Evolutionary conservation across 2,888 invertebrate species (phyloP).

Genomic region (Pardosa pseudoannulata): DNA sequence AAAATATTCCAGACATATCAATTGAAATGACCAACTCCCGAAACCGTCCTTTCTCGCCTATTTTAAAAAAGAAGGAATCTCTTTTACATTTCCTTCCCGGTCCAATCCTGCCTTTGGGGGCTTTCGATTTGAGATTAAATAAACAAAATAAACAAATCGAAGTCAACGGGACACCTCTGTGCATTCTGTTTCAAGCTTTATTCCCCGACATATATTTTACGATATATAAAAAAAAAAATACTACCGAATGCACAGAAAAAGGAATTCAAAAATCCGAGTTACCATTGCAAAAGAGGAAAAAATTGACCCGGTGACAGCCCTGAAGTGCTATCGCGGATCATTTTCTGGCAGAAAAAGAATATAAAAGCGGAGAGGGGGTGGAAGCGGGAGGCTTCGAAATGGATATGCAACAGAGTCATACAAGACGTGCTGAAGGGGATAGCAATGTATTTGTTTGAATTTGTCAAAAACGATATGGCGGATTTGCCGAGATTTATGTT

Average conservation of each 20-base stretch:
- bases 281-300: slow-evolving; percentile 57
- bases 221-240: slow-evolving; percentile 2
- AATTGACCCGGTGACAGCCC: slow-evolving; percentile 54
- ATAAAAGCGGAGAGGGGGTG: slow-evolving; percentile 3
- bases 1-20: too few species aligned
- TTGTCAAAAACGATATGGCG: not conserved
- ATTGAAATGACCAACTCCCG: too few species aligned
- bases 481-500: not conserved
- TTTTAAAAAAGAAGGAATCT: too few species aligned
- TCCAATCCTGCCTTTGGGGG: slow-evolving; percentile 29
- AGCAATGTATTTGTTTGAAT: slow-evolving; percentile 12
- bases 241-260: slow-evolving; percentile 6
- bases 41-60: too few species aligned
- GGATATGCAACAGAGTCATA: slow-evolving; percentile 45
- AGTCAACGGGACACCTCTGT: slow-evolving; percentile 52
- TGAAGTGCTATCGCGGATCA: slow-evolving; percentile 1
- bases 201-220: slow-evolving; percentile 48
- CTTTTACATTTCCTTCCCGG: too few species aligned
- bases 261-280: slow-evolving; percentile 44
- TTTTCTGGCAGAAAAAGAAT: not conserved
- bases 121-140: slow-evolving; percentile 55
- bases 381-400: slow-evolving; percentile 25
- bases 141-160: slow-evolving; percentile 51
- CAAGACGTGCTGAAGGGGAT: slow-evolving; percentile 20
- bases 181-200: slow-evolving; percentile 43